Conservation (phyloP, 2,797 vertebrate genomes). For the Lemur catta region DNA sequence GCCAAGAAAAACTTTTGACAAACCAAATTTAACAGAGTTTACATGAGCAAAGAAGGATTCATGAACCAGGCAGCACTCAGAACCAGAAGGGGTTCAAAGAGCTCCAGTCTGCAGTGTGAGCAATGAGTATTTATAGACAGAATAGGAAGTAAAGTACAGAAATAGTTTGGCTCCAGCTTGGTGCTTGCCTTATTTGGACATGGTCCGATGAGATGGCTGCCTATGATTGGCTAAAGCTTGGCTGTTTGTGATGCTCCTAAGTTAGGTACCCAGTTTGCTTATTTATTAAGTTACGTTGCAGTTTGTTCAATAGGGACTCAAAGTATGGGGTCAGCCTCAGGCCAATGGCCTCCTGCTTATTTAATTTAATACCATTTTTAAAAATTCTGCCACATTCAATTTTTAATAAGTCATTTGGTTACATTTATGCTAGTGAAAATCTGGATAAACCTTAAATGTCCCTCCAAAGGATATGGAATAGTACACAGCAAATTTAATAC, state of each 20-base stretch:
- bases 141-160: background rate
- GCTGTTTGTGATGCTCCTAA: background rate
- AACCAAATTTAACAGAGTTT: background rate
- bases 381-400: background rate
- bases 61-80: background rate
- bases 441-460: background rate
- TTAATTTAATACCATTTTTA: background rate
- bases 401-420: background rate
- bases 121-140: background rate
- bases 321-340: background rate
- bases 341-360: background rate
- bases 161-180: background rate
- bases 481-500: background rate
- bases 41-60: background rate
- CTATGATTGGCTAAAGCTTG: background rate
- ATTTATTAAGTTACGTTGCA: background rate
- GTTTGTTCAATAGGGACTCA: background rate
- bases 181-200: background rate
- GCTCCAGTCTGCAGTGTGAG: background rate
- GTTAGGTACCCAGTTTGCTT: background rate
- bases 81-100: background rate
- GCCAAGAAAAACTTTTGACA: background rate
- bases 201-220: background rate
- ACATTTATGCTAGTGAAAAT: background rate
- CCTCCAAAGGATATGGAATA: background rate